These are phyloP conservation scores for Amazona finschi DNA, from an alignment of 2,797 vertebrate species.

Conservation along the genomic window DNA sequence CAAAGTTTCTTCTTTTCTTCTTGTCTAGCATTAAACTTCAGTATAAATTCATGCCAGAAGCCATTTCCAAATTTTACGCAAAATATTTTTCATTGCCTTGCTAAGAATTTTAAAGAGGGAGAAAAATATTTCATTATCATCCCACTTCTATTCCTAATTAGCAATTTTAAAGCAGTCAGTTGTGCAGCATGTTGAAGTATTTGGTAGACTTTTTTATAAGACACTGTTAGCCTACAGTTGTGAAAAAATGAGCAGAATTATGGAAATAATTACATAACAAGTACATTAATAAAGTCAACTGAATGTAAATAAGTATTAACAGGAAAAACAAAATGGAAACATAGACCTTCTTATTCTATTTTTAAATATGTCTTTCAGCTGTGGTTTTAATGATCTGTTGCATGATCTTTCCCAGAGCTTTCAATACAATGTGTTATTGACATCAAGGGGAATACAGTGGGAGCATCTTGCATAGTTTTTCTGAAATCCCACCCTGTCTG, in stretches of 20 bases:
- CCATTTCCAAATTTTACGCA: neutral
- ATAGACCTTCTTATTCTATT: neutral
- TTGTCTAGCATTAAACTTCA: neutral
- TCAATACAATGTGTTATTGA: neutral
- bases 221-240: neutral
- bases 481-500: constrained; percentile 4
- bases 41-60: neutral
- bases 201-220: neutral
- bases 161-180: neutral
- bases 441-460: neutral
- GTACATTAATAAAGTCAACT: neutral
- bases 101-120: neutral
- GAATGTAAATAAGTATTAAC: neutral
- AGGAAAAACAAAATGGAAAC: neutral
- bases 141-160: neutral
- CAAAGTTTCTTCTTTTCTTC: neutral
- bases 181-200: neutral
- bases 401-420: neutral
- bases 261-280: neutral
- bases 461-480: neutral
- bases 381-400: neutral
- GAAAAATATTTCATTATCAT: neutral
- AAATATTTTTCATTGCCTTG: neutral
- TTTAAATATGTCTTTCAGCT: neutral
- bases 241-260: neutral